A percentile compares a stretch with the other conserved stretches of the same genome.
phyloP scores from a whole-genome alignment of 2,113 vertebrate species.

The Chionomys nivalis region DNA sequence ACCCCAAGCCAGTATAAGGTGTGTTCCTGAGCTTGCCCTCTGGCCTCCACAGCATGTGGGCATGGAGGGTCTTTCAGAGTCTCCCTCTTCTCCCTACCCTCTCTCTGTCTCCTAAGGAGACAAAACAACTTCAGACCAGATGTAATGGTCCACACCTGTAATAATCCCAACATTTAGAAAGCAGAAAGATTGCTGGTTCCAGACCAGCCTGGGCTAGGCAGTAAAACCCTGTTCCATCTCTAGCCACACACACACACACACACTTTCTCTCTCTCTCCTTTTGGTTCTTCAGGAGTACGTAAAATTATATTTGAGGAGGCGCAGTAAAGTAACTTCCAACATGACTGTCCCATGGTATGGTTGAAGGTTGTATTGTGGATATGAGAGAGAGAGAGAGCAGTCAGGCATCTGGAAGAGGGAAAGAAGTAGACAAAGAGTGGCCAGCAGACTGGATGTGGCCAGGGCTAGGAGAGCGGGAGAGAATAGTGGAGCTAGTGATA shows the following conservation, averaged over 20 bases:
- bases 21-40: neutral
- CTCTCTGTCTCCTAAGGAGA: too few relatives aligned
- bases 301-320: neutral
- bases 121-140: too few relatives aligned
- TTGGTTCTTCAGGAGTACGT: neutral
- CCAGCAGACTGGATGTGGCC: neutral
- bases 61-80: too few relatives aligned
- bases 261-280: neutral
- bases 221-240: too few relatives aligned
- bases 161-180: too few relatives aligned
- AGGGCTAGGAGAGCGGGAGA: neutral
- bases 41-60: neutral
- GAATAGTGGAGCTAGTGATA: too few relatives aligned
- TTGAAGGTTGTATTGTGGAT: neutral
- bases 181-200: too few relatives aligned
- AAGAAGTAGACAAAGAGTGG: neutral
- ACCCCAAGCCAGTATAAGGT: neutral
- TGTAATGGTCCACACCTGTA: too few relatives aligned
- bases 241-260: too few relatives aligned
- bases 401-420: neutral
- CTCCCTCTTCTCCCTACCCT: too few relatives aligned
- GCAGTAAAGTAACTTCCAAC: neutral
- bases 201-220: too few relatives aligned
- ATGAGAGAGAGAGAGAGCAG: neutral
- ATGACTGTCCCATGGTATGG: neutral